Conservation (phyloP, 2,888 invertebrate genomes). For the Lordiphosa fenestrarum region DNA sequence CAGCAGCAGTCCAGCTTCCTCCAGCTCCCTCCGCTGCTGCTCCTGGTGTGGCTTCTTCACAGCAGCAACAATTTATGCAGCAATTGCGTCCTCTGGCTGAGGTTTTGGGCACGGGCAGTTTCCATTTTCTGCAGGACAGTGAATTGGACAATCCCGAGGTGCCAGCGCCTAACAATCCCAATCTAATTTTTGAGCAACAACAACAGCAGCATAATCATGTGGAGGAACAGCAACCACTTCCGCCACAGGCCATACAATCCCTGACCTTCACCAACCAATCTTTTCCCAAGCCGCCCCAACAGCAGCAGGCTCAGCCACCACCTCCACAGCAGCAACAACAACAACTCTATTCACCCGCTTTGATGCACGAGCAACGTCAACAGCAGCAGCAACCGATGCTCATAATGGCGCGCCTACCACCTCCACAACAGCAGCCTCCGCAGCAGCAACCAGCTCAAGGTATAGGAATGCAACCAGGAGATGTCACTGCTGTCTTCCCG, state of each 20-base stretch:
- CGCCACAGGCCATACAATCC: slow-evolving; percentile 84
- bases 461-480: slow-evolving; percentile 63
- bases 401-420: slow-evolving; percentile 68
- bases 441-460: slow-evolving; percentile 47
- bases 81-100: slow-evolving; percentile 86
- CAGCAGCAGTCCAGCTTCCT: slow-evolving; percentile 56
- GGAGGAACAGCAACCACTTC: slow-evolving; percentile 48
- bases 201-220: slow-evolving; percentile 56
- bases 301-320: slow-evolving; percentile 46
- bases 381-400: slow-evolving; percentile 63
- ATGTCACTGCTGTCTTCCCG: slow-evolving; percentile 60
- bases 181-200: slow-evolving; percentile 59
- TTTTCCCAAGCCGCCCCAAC: slow-evolving; percentile 81
- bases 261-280: slow-evolving; percentile 94
- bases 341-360: slow-evolving; percentile 68
- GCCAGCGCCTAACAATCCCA: slow-evolving; percentile 52
- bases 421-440: slow-evolving; percentile 37
- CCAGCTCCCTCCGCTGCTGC: too few species aligned
- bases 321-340: slow-evolving; percentile 57
- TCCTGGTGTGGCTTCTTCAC: slow-evolving; percentile 46
- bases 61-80: slow-evolving; percentile 82
- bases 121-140: slow-evolving; percentile 93
- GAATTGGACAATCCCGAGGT: slow-evolving; percentile 89
- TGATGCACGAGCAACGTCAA: slow-evolving; percentile 55
- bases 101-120: slow-evolving; percentile 88